phyloP scores from a whole-genome alignment of 1,140 invertebrate genomes.

The Fopius arisanus region DNA sequence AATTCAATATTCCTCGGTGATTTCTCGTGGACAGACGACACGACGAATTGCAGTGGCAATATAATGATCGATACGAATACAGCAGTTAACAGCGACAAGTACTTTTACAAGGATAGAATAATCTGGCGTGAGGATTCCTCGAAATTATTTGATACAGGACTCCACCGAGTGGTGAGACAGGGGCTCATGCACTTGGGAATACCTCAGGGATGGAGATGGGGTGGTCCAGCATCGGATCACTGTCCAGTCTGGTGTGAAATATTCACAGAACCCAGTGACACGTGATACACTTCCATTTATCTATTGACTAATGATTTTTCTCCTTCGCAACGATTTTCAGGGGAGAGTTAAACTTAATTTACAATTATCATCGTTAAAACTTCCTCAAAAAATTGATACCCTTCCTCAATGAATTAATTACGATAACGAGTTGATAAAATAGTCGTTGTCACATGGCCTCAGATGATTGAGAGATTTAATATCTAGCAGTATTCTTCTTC shows the following conservation, averaged over 20 bases:
- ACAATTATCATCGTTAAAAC: no score
- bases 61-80: conserved; percentile 33
- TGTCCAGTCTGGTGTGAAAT: conserved; percentile 76
- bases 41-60: conserved; percentile 22
- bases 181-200: conserved; percentile 81
- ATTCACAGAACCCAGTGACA: conserved; percentile 37
- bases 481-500: conserved; percentile 25
- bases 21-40: conserved; percentile 31
- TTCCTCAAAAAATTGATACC: background rate
- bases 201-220: conserved; percentile 82
- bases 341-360: no score
- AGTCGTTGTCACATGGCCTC: no score
- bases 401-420: background rate
- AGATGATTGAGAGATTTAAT: background rate
- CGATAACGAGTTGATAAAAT: background rate
- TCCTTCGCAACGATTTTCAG: no score
- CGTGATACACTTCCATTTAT: conserved; percentile 22
- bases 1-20: conserved; percentile 40
- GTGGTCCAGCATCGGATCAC: conserved; percentile 75
- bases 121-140: conserved; percentile 38
- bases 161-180: conserved; percentile 70
- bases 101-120: conserved; percentile 44
- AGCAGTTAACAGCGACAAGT: conserved; percentile 31
- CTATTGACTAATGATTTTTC: no score
- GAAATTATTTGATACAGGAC: conserved; percentile 59